phyloP scores from a whole-genome alignment of 2,888 invertebrate genomes.

The Tachystola acroxantha region DNA sequence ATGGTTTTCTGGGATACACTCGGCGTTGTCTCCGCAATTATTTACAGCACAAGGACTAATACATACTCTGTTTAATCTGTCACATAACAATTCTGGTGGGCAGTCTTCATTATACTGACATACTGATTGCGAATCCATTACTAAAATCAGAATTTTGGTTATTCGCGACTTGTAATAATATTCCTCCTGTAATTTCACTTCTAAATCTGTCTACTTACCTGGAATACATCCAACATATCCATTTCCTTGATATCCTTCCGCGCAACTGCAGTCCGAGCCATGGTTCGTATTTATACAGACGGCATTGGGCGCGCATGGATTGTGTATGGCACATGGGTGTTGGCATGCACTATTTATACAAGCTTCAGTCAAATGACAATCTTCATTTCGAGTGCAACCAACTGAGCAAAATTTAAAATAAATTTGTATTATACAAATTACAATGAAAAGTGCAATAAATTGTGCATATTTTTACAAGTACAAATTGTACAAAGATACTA shows the following conservation, averaged over 20 bases:
- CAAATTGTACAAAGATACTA: not conserved
- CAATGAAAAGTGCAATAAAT: slow-evolving; percentile 9
- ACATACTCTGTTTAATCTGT: slow-evolving; percentile 89
- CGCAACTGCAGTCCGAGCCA: slow-evolving; percentile 90
- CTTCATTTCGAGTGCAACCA: slow-evolving; percentile 91
- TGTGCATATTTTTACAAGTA: not conserved
- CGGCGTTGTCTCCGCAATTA: slow-evolving; percentile 89
- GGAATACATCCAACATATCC: slow-evolving; percentile 88
- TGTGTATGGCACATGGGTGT: slow-evolving; percentile 90
- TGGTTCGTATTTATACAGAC: slow-evolving; percentile 93
- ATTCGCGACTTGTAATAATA: no score
- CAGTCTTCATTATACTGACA: slow-evolving; percentile 96
- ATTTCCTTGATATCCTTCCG: slow-evolving; percentile 92
- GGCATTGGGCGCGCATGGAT: slow-evolving; percentile 90
- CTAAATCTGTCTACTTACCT: slow-evolving; percentile 71
- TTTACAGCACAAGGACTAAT: slow-evolving; percentile 89
- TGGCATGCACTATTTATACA: slow-evolving; percentile 92
- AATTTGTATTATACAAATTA: slow-evolving; percentile 26
- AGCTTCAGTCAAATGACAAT: slow-evolving; percentile 91
- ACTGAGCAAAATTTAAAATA: slow-evolving; percentile 78
- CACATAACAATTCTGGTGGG: slow-evolving; percentile 90
- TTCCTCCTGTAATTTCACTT: not conserved
- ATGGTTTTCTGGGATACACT: slow-evolving; percentile 86
- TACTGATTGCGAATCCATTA: slow-evolving; percentile 63
- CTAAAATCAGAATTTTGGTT: slow-evolving; percentile 35